These are phyloP conservation scores for Leptogaster cylindrica DNA, from an alignment of 2,888 invertebrate species.

Conservation along the genomic window DNA sequence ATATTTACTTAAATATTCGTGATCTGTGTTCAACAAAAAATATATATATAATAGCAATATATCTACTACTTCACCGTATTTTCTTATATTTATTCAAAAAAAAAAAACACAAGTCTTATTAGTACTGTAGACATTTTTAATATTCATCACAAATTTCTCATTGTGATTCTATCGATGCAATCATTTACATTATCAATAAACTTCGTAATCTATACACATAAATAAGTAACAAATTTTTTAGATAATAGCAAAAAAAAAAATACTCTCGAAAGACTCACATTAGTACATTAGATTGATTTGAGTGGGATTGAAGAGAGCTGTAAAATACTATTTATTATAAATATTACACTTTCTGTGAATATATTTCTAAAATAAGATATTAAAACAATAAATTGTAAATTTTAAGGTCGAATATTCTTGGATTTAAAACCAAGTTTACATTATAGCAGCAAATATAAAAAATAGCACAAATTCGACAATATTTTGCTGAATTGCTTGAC, in stretches of 20 bases:
- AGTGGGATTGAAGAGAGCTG: too few species aligned
- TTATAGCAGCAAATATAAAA: constrained; percentile 21
- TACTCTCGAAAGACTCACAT: constrained; percentile 11
- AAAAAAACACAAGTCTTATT: background rate
- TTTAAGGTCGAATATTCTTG: constrained; percentile 21
- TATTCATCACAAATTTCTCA: background rate
- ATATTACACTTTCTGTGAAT: too few species aligned
- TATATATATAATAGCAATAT: too few species aligned
- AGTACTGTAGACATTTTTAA: constrained; percentile 1
- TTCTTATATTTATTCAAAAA: constrained; percentile 16
- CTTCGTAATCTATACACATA: constrained; percentile 7
- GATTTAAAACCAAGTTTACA: background rate
- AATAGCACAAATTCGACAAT: constrained; percentile 19
- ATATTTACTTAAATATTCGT: too few species aligned
- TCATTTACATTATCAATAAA: constrained; percentile 40
- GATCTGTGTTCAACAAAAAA: too few species aligned
- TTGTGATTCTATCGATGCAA: constrained; percentile 45
- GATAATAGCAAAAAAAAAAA: constrained; percentile 26
- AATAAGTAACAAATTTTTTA: constrained; percentile 16
- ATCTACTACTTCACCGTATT: constrained; percentile 7
- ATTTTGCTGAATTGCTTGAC: too few species aligned
- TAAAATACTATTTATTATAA: too few species aligned
- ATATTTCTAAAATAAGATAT: background rate
- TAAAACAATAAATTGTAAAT: too few species aligned
- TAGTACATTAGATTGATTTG: background rate